Base-by-base conservation (phyloP, 2,113 vertebrate species). In the Oostethus manadensis region DNA sequence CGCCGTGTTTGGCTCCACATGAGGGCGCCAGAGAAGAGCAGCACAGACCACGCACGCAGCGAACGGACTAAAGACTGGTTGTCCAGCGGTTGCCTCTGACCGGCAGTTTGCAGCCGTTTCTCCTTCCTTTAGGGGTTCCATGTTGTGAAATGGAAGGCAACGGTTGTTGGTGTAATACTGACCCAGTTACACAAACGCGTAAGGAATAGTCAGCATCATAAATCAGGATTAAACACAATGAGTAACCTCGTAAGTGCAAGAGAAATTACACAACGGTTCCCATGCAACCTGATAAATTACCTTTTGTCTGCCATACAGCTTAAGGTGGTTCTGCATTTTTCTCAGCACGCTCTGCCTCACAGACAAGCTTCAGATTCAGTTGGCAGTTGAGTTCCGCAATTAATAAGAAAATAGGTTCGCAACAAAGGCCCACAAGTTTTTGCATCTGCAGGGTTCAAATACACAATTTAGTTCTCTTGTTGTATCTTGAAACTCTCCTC, bases 1-100 rank as follows among this genome's bases (percentile, higher is more conserved):
- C 0, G 88, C 93, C 0, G 84, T 94, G 40, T 92, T 90, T 79
- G 94, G 93, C 72, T 78, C 88, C 83, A 88, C 88, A 74, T 90
- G 88, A 91, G 86, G 84, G 86, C 64, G 73, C 79, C 76, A 73
- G 71, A 72, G 78, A 77, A 57, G 72, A 71, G 67, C 65, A 13
- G 56, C 48, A 53, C 45, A 23, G 17, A 51, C 26, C 48, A 22
- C 56, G 54, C 38, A 42, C 13, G 55, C 69, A 49, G 44, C 38
- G 4, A 22, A 56, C 40, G 44, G 60, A 26, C 58, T 61, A 56
- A 55, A 48, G 51, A 45, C 58, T 66, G 66, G 67, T 56, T 66
- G 76, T 66, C 51, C 54, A 22, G 64, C 53, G 61, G 3, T 64
- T 62, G 49, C 46, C 46, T 56, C 38, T 56, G 71, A 59, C 58